A percentile compares a stretch with the other conserved stretches of the same genome.
Conservation (phyloP, 2,797 vertebrate genomes). For the Synanceia verrucosa region DNA sequence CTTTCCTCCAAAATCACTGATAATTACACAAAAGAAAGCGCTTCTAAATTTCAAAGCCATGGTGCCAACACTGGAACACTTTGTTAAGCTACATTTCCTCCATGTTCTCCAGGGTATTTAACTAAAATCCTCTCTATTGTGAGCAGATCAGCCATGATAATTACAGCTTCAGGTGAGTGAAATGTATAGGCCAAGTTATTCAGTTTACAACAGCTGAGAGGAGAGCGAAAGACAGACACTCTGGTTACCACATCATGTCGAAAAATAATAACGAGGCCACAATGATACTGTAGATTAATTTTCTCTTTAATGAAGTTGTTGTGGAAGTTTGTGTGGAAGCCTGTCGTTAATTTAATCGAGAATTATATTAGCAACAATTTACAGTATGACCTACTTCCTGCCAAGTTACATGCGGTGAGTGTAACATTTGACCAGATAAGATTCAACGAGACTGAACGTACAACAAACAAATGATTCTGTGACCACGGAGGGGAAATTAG, state of each 20-base stretch:
- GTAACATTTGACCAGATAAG: conserved; percentile 21
- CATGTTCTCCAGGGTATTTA: conserved; percentile 16
- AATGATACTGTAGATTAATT: neutral
- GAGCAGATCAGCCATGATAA: conserved; percentile 23
- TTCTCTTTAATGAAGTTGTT: neutral
- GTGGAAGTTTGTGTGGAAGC: neutral
- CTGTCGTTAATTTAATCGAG: neutral
- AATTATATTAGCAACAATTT: neutral
- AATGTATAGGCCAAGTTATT: conserved; percentile 19
- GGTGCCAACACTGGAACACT: conserved; percentile 3
- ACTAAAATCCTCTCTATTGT: neutral
- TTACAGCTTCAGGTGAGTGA: conserved; percentile 15
- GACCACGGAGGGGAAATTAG: neutral
- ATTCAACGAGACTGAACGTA: conserved; percentile 1
- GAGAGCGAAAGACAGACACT: neutral
- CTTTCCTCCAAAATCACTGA: conserved; percentile 49
- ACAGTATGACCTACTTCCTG: conserved; percentile 30
- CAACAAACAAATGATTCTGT: neutral
- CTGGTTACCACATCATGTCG: conserved; percentile 35
- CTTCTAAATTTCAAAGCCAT: conserved; percentile 26
- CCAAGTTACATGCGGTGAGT: neutral
- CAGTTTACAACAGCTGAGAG: neutral
- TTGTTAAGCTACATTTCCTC: neutral
- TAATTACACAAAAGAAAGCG: conserved; percentile 38
- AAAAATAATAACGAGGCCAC: conserved; percentile 20